A percentile compares a stretch with the other conserved stretches of the same genome.
Conservation (phyloP, 92 coral and sea anemone genomes). For the Scolanthus callimorphus region DNA sequence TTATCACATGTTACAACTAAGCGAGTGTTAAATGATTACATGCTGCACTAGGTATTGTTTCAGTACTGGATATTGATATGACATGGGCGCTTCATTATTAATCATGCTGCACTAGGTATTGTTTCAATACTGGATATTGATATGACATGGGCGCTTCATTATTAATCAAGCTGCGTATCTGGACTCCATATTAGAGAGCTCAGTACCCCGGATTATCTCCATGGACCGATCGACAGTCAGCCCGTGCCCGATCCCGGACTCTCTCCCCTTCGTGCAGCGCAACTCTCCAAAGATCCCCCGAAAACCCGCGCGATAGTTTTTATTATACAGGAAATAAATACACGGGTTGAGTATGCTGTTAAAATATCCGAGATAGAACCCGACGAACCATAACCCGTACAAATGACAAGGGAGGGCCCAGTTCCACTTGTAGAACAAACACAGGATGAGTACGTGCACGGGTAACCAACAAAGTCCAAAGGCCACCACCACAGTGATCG, state of each 20-base stretch:
- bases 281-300: not conserved
- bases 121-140: too few species aligned
- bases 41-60: too few species aligned
- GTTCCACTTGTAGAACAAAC: conserved; percentile 1
- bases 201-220: not conserved
- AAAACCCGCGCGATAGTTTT: not conserved
- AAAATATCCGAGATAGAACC: not conserved
- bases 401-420: conserved; percentile 3
- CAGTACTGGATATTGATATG: too few species aligned
- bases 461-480: conserved; percentile 4
- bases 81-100: too few species aligned
- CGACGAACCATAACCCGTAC: conserved; percentile 4
- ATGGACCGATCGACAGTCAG: not conserved
- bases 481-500: conserved; percentile 2
- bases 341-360: conserved; percentile 1
- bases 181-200: too few species aligned
- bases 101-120: too few species aligned
- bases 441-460: not conserved
- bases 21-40: too few species aligned
- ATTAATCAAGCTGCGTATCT: too few species aligned
- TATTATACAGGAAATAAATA: conserved; percentile 1
- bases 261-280: not conserved
- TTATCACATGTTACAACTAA: too few species aligned
- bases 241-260: not conserved
- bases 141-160: too few species aligned